Evolutionary conservation across 2,797 vertebrate genomes (phyloP), one percentile per base, ranked within the genome.

Genomic region (Pristis pectinata): DNA sequence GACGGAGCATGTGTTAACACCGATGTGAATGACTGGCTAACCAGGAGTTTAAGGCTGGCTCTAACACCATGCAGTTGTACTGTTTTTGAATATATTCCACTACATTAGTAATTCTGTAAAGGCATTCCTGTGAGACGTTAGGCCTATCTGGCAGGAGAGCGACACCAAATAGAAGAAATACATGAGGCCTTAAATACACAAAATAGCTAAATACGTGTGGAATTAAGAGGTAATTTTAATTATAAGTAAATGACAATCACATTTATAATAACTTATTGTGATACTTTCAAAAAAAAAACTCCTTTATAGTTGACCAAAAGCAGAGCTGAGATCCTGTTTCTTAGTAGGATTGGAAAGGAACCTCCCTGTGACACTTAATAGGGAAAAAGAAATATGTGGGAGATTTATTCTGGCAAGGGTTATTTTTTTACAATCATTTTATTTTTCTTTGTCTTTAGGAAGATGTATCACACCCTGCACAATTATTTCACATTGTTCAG

Each of bases 71-170:
- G 44, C n/a, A 34, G 53, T 53, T 53, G 72, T 30, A 94, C 49
- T 94, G 64, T 94, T 74, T 72, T 76, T 74, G 92, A 74, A 94
- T 34, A 53, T 94, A 34, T 53, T 94, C 41, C 13, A 76, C 72
- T 53, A 94, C 72, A 76, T 17, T 49, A 76, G 70, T 67, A 53
- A 76, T 94, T 76, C 67, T 44, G 10, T 7, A 30, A 74, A 44
- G 70, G 24, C 41, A 53, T 34, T 74, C 30, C 24, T 76, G 70
- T 44, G 22, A 74, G 67, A 74, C 1, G 27, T 17, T 44, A 70
- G 22, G 92, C 4, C 41, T 19, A 44, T 37, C n/a, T 70, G 67
- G 64, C 41, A 72, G 61, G 64, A 30, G 41, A 72, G 67, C 11
- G 9, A 53, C 27, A 74, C 87, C 7, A 76, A 53, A 49, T 72